Evolutionary conservation across 2,113 vertebrate genomes (phyloP), one percentile per base, ranked within the genome.

Genomic region (Sapayoa aenigma): DNA sequence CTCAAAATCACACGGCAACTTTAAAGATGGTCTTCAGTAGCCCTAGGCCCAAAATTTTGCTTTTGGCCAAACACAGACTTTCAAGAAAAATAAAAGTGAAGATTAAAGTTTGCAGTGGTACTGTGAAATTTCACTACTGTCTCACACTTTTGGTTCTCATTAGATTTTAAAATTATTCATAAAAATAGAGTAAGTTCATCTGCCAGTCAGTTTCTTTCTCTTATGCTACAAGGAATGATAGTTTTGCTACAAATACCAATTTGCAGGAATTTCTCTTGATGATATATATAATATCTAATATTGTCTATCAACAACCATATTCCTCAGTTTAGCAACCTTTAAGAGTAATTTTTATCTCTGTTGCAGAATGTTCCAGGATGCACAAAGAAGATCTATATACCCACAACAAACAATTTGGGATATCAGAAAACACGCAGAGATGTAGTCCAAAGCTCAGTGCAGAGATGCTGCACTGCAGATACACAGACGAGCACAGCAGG

Each of bases 1-100:
- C 96, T 95, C 94, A 93, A 94, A 97, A 90, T 91, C 94, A 97
- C 94, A 94, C 80, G 89, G 92, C 84, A 95, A 91, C 52, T 94
- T 97, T 94, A 97, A 97, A 97, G 95, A 89, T 25, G 33, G 72
- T 97, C 93, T 87, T 95, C 87, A 82, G n/a, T 59, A 95, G 80
- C 75, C 92, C 76, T 73, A 65, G 91, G 94, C 59, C 93, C 95
- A 85, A 93, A 93, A 95, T 95, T 95, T 92, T 20, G 59, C 37
- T 95, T 95, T 95, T 89, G 86, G 74, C 90, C 90, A 94, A 96
- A 95, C 77, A 93, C 74, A 74, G 77, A 81, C 84, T 97, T 94
- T 52, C 78, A 91, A 95, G 82, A 91, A 89, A 94, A 91, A 91
- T 58, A 90, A 87, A 92, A 88, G 24, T 35, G 33, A 66, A 74